Evolutionary conservation across 2,113 vertebrate species (phyloP), one percentile per base, ranked within the genome.

Genomic region (Dinomys branickii): DNA sequence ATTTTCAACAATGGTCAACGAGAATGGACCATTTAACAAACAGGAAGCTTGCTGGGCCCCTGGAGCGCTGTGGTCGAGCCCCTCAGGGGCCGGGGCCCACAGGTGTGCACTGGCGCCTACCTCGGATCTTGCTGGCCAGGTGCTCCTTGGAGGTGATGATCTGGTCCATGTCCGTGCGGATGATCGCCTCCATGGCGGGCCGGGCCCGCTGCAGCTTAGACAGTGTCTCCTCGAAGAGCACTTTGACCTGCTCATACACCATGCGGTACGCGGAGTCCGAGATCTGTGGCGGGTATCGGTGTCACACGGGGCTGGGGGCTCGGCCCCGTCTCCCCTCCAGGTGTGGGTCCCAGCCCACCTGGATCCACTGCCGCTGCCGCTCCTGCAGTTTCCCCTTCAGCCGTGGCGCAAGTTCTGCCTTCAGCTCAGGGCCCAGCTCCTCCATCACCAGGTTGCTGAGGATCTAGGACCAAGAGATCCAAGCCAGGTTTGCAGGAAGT

Each of bases 371-470:
- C 75, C 99, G 98, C 97, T 99, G 99, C 30, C 99, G 98, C 85
- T 99, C 99, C 30, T 99, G 98, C 0, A 99, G 96, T 73, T 99
- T 99, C 81, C 99, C 99, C 98, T 99, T 99, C 94, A 99, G 98
- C 67, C 99, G 98, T 0, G 99, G 99, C 5, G 98, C 97, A 3
- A 99, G 99, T 96, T 98, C 95, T 1, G 96, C 99, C 96, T 99
- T 98, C 94, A 99, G 98, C 91, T 99, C 99, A 0, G 99, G 99
- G 7, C 99, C 98, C 89, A 99, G 99, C 44, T 98, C 98, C 98
- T 99, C 99, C 99, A 99, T 99, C 98, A 99, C 99, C 98, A 99
- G 98, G 98, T 99, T 99, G 96, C 99, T 99, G 96, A 99, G 98
- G 88, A 99, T 99, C 99, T 99, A 94, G 1, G 24, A 10, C 85